Base-by-base conservation (phyloP, 2,888 invertebrate genomes). In the Neoitamus cyanurus region DNA sequence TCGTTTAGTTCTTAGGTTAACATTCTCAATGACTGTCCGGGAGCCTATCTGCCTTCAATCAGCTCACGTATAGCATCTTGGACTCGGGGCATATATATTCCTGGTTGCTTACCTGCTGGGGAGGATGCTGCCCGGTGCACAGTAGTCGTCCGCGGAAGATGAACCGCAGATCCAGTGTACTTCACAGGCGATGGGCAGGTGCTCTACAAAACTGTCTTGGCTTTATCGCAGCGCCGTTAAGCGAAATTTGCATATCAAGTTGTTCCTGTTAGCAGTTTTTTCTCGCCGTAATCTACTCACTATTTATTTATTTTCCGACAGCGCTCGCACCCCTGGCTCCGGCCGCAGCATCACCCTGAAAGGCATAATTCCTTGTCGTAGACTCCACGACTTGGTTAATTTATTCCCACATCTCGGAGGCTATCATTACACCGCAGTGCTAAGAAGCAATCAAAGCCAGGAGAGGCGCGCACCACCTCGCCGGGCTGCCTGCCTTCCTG, bases 11-110 rank as follows among this genome's bases (percentile, higher is more conserved):
- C 73, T 31, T 48, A 58, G 75, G 73, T 75, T 75, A 83, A 75
- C 73, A 83, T 83, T 34, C 83, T 73, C 68, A 69, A 69, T 82
- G 69, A 69, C 82, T 82, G 69, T 82, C 69, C 69, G 58, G 37
- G 25, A 69, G 34, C 82, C 69, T 82, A 82, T 82, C 82, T 82
- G 30, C 30, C 69, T 82, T 82, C 68, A 82, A 82, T 82, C 82
- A 82, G 69, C 30, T 78, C 30, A 48, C 15, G 15, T 58, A 31
- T 25, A 15, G 58, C 58, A 58, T 58, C 58, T 25, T 20, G 58
- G 58, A 9, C 25, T 31, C 5, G 30, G 25, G 30, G 30, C 15
- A 9, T 30, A 2, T 15, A 70, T 70, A n/a, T 70, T 70, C 70
- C 15, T n/a, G 20, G 31, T 13, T 31, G 5, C 70, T 70, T 30